Evolutionary conservation across 2,888 invertebrate genomes (phyloP), one percentile per base, ranked within the genome.

Genomic region (Xylota sylvarum): DNA sequence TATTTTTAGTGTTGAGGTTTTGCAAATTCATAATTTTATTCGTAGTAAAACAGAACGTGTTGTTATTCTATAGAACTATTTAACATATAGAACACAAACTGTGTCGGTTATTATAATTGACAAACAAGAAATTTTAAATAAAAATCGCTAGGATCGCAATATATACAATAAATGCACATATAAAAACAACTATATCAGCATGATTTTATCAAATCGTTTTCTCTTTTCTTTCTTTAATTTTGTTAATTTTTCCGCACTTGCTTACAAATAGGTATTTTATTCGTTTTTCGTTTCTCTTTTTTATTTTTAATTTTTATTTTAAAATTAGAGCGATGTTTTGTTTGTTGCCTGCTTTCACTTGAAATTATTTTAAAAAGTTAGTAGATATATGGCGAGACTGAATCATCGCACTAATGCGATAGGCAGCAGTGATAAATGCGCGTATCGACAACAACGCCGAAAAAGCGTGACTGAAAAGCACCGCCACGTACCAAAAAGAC

Each of bases 391-490:
- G 48, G 30, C 37, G 48, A 76, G 50, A 72, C 46, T 70, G 43
- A 62, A 62, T 65, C 48, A 58, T 58, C 58, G 64, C 77, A 40
- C 30, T 77, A 30, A 65, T 65, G 65, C 72, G 64, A 58, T 72
- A 60, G 76, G 72, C 56, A 77, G 72, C 43, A 58, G 65, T 65
- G 64, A 82, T 70, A 65, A 82, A 77, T 65, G 64, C 72, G 82
- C 58, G 82, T 83, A 83, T 83, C 78, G 72, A 72, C 78, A 77
- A 77, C 72, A 65, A 60, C 64, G 70, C 58, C 56, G 77, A 83
- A 77, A 77, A 77, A 83, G 76, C 76, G 64, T 83, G 77, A 83
- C 77, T 83, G 76, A 64, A 82, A 82, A 65, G 46, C 64, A 65
- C 56, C 35, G 56, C 40, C 32, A 83, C 58, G 77, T 43, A 76